Base-by-base conservation (phyloP, 1,140 invertebrate genomes). In the Bombus turneri region DNA sequence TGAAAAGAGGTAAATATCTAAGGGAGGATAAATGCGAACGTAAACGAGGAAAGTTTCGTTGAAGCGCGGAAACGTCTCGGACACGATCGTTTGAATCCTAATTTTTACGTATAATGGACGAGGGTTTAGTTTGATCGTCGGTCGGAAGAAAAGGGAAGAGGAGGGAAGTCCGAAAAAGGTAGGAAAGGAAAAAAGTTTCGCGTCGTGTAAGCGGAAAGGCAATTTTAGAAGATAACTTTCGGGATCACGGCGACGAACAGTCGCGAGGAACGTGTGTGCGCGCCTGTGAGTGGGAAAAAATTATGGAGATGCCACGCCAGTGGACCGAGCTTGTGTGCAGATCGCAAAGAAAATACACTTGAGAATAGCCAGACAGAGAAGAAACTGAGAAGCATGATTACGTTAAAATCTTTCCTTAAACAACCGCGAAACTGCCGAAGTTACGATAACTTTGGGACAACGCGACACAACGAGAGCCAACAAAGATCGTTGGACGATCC, bases 341-440 rank as follows among this genome's bases (percentile, higher is more conserved):
- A 6, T 84, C 79, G 85, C 72, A 78, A 88, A 82, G 86, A 90
- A 86, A 85, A 53, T 64, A 64, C 13, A 47, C 9, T 39, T 6
- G 28, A 76, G 47, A 57, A 76, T 57, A 10, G 25, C 22, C 31
- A 41, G 69, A 15, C 25, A 71, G n/a, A 28, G 77, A 18, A 25
- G 62, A 39, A 66, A 34, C 28, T 25, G 12, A 25, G 64, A n/a
- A 81, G 79, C 13, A 85, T 83, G 86, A 87, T 91, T 88, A 89
- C 90, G 89, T 86, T 92, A 89, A 92, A 92, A 85, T 88, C 78
- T 91, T 88, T 73, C 86, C 81, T 89, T 89, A 87, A 90, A 92
- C 91, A 88, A 91, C 82, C 81, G 83, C 47, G 62, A 80, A 41
- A 85, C 37, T 72, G 68, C 13, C n/a, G 13, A 41, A 81, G 34